Evolutionary conservation across 2,113 vertebrate species (phyloP).

Genomic region (Pedetes capensis): DNA sequence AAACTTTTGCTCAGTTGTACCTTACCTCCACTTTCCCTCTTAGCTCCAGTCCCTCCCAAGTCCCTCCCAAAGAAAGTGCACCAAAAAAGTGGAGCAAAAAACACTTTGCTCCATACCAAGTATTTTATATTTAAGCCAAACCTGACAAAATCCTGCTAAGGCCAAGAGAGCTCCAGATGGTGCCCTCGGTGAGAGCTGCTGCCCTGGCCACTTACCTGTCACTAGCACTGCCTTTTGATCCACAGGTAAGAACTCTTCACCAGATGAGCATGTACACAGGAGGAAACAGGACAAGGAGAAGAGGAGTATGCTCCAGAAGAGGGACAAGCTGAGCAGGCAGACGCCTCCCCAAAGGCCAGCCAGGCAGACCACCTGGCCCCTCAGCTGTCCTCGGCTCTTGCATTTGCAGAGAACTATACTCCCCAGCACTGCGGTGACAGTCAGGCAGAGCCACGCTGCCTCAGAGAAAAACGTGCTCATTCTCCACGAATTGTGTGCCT

Average conservation of each 20-base stretch:
- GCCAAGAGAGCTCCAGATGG: not conserved
- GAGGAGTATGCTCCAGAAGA: conserved; percentile 62
- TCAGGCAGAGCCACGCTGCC: conserved; percentile 57
- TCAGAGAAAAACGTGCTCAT: conserved; percentile 65
- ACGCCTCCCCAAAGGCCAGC: conserved; percentile 53
- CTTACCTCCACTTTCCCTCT: not conserved
- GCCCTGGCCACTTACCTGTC: conserved; percentile 83
- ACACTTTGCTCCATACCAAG: not conserved
- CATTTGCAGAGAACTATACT: not conserved
- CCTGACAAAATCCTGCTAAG: not conserved
- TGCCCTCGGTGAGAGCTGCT: fast-evolving
- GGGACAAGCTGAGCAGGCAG: conserved; percentile 18
- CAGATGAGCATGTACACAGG: not conserved
- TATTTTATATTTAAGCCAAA: not conserved
- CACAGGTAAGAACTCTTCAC: conserved; percentile 75
- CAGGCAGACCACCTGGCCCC: conserved; percentile 1
- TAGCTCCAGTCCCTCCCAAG: not conserved
- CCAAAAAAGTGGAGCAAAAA: not conserved
- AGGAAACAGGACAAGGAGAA: conserved; percentile 33
- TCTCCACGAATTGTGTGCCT: not conserved
- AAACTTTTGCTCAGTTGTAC: not conserved
- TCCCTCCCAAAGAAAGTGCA: not conserved
- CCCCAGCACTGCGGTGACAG: not conserved
- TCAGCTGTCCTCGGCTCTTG: not conserved
- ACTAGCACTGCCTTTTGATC: conserved; percentile 80